Conservation (phyloP, 2,797 vertebrate species). For the Trichosurus vulpecula region DNA sequence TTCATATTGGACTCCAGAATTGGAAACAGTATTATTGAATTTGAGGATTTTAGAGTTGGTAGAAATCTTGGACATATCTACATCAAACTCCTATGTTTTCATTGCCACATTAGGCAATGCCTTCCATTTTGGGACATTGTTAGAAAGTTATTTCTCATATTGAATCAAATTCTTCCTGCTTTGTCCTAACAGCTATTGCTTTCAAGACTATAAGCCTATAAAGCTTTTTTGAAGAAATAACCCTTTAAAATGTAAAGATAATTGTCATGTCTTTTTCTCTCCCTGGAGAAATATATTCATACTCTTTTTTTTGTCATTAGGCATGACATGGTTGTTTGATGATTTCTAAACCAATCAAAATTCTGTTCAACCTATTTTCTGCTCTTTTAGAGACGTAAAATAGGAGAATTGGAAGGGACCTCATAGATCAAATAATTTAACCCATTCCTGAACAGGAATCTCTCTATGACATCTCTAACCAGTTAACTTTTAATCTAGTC, state of each 20-base stretch:
- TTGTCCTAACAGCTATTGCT: neutral
- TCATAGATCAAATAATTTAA: neutral
- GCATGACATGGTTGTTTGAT: neutral
- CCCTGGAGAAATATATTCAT: neutral
- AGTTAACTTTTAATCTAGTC: neutral
- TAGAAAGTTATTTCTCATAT: neutral
- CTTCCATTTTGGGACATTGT: neutral
- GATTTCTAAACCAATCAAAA: neutral
- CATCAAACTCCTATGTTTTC: neutral
- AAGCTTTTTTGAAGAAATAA: neutral
- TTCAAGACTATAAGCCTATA: neutral
- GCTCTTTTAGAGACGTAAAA: neutral
- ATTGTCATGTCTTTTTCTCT: neutral
- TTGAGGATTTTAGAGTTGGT: neutral
- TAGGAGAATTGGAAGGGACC: neutral
- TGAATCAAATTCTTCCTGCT: neutral
- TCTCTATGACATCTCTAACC: neutral
- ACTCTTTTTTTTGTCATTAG: neutral
- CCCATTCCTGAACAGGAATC: neutral
- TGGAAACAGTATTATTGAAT: neutral
- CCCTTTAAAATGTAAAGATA: neutral
- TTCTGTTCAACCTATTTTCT: neutral
- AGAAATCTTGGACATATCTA: neutral
- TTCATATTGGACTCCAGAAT: neutral
- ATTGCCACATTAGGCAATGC: neutral